Evolutionary conservation across 64 coral and sea anemone genomes (phyloP), one percentile per base, ranked within the genome.

Genomic region (Catalaphyllia jardinei): DNA sequence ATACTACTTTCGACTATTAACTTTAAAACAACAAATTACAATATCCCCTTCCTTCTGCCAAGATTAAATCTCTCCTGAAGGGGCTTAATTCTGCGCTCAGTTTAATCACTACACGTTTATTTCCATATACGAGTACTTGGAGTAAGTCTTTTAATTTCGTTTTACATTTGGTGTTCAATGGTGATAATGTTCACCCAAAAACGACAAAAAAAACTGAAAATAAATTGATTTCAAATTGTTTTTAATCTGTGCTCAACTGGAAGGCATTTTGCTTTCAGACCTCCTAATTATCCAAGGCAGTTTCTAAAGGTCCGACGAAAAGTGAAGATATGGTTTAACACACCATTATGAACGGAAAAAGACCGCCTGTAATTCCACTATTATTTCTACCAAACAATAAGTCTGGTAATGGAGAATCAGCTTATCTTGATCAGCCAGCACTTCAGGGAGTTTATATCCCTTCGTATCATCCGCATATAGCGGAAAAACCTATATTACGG

Each of bases 241-340:
- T 71, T 29, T 52, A 85, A 71, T 49, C 60, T 25, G 1, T 51
- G 27, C 81, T 85, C 81, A 85, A 63, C 81, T 71, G 81, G 81
- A 85, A 51, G 51, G 81, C 63, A 7, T 27, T 46, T 71, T 51
- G 81, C 64, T 71, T 51, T 85, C 31, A 85, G 67, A 50, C 10
- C 24, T 25, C 8, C 42, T 64, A 85, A 85, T 85, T 85, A 71
- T 50, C 63, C 22, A 24, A 5, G 25, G 65, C 8, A n/a, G 25
- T 29, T 55, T 9, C 76, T 55, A 54, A 28, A 50, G 19, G 22
- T 79, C 50, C 22, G 50, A 57, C 24, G 19, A 77, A 77, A 50
- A 20, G 20, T 8, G 15, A 27, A 22, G 79, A 39, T 27, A 28
- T 15, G 25, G 1, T 31, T 80, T 77, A 49, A 69, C 22, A 69